phyloP scores from a whole-genome alignment of 2,797 vertebrate species.

The Austrolebias charrua region DNA sequence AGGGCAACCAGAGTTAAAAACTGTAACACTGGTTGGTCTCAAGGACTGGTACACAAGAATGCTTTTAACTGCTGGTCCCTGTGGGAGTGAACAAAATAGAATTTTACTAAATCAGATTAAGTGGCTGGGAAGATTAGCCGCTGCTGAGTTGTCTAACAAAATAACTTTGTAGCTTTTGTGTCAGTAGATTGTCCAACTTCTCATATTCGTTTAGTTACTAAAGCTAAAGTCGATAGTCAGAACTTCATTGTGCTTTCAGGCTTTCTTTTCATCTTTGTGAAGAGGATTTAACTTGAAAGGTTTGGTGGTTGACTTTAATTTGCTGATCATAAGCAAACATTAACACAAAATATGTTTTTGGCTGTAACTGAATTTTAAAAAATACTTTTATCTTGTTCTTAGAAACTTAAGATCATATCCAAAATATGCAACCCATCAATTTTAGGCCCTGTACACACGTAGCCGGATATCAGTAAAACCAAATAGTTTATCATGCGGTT shows the following conservation, averaged over 20 bases:
- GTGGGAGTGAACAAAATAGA: conserved; percentile 31
- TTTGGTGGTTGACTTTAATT: background rate
- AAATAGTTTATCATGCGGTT: no score
- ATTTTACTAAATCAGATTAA: conserved; percentile 61
- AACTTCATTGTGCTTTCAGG: background rate
- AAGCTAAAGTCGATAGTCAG: background rate
- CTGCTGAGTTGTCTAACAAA: conserved; percentile 27
- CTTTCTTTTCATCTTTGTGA: background rate
- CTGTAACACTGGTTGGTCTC: conserved; percentile 33
- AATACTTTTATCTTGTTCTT: no score
- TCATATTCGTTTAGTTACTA: background rate
- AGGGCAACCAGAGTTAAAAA: conserved; percentile 51
- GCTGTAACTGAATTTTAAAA: background rate
- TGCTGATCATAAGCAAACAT: background rate
- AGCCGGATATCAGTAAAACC: no score
- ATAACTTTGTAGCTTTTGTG: conserved; percentile 36
- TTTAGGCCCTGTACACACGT: no score
- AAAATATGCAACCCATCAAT: no score
- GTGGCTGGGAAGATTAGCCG: conserved; percentile 33
- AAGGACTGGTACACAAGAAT: conserved; percentile 61
- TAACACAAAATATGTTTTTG: background rate
- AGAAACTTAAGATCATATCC: no score
- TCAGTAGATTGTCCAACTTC: background rate
- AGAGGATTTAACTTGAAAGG: background rate
- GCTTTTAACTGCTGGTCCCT: conserved; percentile 62